Conservation (phyloP, 2,888 invertebrate species). For the Drosophila parthenogenetica region DNA sequence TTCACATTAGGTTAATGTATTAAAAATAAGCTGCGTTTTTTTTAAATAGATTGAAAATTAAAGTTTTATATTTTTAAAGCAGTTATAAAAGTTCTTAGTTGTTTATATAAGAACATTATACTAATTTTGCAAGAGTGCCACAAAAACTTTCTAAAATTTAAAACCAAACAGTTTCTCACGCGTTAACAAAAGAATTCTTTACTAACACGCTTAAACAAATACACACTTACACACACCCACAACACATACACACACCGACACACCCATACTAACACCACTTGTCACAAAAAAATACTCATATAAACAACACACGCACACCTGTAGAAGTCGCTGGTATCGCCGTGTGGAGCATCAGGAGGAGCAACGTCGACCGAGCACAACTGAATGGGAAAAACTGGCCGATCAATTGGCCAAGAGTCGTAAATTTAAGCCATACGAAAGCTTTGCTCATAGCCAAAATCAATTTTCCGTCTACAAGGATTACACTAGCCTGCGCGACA, state of each 20-base stretch:
- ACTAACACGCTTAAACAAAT: conserved; percentile 42
- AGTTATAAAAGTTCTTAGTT: no score
- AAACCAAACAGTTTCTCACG: conserved; percentile 10
- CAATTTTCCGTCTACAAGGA: conserved; percentile 72
- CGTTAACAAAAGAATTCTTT: conserved; percentile 7
- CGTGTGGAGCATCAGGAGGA: conserved; percentile 33
- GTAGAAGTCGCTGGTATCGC: conserved; percentile 39
- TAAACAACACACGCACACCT: conserved; percentile 25
- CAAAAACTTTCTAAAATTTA: conserved; percentile 6
- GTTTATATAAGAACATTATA: no score
- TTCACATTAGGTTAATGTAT: no score
- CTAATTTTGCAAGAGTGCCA: conserved; percentile 37
- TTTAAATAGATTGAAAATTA: no score
- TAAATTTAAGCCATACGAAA: conserved; percentile 81
- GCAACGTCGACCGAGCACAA: conserved; percentile 71
- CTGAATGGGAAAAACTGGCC: conserved; percentile 83
- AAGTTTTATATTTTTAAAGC: no score
- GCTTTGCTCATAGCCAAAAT: conserved; percentile 65
- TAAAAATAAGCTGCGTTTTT: no score
- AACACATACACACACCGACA: conserved; percentile 4
- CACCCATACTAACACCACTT: not conserved
- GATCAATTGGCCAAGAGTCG: conserved; percentile 79
- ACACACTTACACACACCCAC: conserved; percentile 12
- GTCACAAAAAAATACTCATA: conserved; percentile 3
- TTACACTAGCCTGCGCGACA: conserved; percentile 65